A percentile compares a stretch with the other conserved stretches of the same genome.
Evolutionary conservation across 2,888 invertebrate species (phyloP).

Genomic region (Epicampocera succincta): DNA sequence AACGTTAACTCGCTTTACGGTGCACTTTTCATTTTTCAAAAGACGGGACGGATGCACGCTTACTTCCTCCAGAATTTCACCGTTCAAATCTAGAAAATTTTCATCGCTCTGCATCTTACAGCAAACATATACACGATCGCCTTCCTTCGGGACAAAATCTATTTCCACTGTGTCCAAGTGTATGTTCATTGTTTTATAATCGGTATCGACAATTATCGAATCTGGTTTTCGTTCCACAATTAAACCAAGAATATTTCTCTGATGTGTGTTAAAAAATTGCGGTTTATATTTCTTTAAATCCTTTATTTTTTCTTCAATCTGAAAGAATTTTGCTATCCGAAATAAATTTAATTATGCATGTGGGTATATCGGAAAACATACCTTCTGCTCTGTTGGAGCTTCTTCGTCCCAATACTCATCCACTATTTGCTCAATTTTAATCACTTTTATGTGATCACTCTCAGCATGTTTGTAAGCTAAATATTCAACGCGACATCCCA

Average conservation of each 20-base stretch:
- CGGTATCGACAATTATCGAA: conserved; percentile 81
- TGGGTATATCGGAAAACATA: background rate
- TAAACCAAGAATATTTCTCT: conserved; percentile 76
- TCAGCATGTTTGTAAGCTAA: conserved; percentile 82
- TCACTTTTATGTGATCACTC: conserved; percentile 82
- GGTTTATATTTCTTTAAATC: conserved; percentile 72
- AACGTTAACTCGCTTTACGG: conserved; percentile 79
- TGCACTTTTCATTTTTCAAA: conserved; percentile 82
- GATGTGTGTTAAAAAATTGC: conserved; percentile 76
- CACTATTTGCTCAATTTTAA: conserved; percentile 84
- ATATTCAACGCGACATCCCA: conserved; percentile 84
- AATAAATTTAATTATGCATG: background rate
- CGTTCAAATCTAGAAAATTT: conserved; percentile 81
- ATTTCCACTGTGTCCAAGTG: conserved; percentile 85
- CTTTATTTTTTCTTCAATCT: conserved; percentile 73
- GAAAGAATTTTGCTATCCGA: background rate
- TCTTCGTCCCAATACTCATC: conserved; percentile 83
- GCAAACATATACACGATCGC: conserved; percentile 87
- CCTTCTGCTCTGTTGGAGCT: conserved; percentile 74
- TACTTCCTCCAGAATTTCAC: conserved; percentile 84
- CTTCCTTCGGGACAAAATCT: conserved; percentile 86
- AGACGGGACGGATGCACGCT: conserved; percentile 85
- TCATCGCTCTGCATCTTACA: conserved; percentile 85
- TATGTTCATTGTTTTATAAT: conserved; percentile 83
- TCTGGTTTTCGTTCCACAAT: conserved; percentile 73